Base-by-base conservation (phyloP, 2,113 vertebrate genomes). In the Cyanistes caeruleus region DNA sequence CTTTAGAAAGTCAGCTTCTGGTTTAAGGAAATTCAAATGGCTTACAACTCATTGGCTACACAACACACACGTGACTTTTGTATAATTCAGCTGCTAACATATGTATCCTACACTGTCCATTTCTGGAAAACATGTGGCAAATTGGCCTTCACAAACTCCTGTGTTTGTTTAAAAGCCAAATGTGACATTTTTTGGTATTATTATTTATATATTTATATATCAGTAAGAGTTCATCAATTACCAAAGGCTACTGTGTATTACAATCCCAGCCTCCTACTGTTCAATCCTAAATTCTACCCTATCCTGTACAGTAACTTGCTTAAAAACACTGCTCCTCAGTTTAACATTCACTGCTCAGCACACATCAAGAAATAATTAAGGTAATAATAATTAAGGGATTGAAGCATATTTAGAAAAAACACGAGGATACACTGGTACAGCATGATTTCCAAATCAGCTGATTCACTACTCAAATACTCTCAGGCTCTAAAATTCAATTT, bases 11-110 rank as follows among this genome's bases (percentile, higher is more conserved):
- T 49, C 82, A n/a, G 53, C 59, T 73, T 89, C 62, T 46, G 49
- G 17, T n/a, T 19, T 25, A 83, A 52, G 43, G 28, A 53, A 90
- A 74, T 31, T 56, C 44, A 52, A 59, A 72, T 5, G 11, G 30
- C 48, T 76, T 87, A 87, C 33, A 86, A 31, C 12, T 52, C 27
- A 6, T 24, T 10, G 55, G 44, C 27, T 53, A 43, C 43, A 43
- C 43, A 43, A 48, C 0, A 3, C 10, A 56, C 33, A 82, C 18
- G 33, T 0, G 0, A 46, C 59, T 68, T 76, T 22, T 51, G 31
- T 20, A 9, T 0, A 0, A 44, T 60, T 87, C 90, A 76, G 62
- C n/a, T 79, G 22, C 44, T n/a, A 43, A 46, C 46, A 44, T 4
- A 77, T 62, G 23, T 31, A 19, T 27, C 35, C 63, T 15, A 31